Percentiles rank a stretch among this genome's conserved stretches.
Evolutionary conservation across 2,113 vertebrate species (phyloP).

Genomic region (Maccullochella peelii): DNA sequence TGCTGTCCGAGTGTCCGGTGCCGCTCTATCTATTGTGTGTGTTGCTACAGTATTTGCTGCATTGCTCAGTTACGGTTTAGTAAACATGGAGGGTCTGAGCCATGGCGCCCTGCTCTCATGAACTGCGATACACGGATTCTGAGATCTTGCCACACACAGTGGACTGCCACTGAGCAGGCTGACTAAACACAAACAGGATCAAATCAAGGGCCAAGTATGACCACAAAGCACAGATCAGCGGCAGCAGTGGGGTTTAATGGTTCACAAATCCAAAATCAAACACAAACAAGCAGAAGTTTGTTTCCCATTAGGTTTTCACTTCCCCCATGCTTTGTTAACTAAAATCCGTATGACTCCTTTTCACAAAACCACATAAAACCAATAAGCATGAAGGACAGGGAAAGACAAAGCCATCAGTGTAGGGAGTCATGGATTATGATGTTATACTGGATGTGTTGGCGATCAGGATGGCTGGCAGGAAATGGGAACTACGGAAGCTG

Average conservation of each 20-base stretch:
- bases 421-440: slow-evolving; percentile 7
- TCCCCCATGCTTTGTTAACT: background rate
- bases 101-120: background rate
- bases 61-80: slow-evolving; percentile 50
- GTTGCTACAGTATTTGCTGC: slow-evolving; percentile 70
- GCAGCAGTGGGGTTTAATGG: slow-evolving; percentile 44
- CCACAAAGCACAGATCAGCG: slow-evolving; percentile 15
- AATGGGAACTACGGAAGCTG: slow-evolving; percentile 20
- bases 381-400: background rate
- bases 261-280: slow-evolving; percentile 47
- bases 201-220: slow-evolving; percentile 25
- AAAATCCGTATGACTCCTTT: slow-evolving; percentile 3
- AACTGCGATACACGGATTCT: background rate
- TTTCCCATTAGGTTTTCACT: background rate
- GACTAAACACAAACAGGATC: slow-evolving; percentile 9
- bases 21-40: background rate
- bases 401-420: background rate
- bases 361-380: slow-evolving; percentile 15
- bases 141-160: background rate
- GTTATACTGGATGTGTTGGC: background rate
- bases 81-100: slow-evolving; percentile 2
- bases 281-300: slow-evolving; percentile 22
- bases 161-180: background rate
- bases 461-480: slow-evolving; percentile 19
- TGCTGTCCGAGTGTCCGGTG: background rate